A percentile compares a stretch with the other conserved stretches of the same genome.
These are phyloP conservation scores for Brotula barbata DNA, from an alignment of 2,797 vertebrate genomes.

Conservation along the genomic window DNA sequence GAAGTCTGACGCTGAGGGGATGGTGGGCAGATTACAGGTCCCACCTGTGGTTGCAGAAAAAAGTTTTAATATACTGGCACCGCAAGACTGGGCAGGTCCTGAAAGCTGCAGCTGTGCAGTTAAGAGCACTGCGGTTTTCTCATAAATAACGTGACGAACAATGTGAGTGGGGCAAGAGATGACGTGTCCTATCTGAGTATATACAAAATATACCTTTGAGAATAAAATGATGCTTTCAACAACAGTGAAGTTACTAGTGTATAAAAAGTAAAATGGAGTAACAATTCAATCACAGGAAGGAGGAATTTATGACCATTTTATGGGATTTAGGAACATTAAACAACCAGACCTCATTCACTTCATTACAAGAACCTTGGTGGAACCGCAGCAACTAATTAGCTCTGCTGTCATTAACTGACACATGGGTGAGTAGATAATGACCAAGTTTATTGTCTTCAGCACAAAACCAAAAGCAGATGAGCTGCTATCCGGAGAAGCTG, in stretches of 20 bases:
- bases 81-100: not conserved
- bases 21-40: constrained; percentile 91
- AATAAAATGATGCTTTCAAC: not conserved
- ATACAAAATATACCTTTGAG: no score
- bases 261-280: constrained; percentile 7
- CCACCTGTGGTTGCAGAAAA: constrained; percentile 70
- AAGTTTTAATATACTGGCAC: constrained; percentile 31
- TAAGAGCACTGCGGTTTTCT: no score
- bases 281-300: constrained; percentile 6
- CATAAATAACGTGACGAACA: no score
- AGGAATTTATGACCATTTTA: constrained; percentile 22
- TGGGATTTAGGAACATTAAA: constrained; percentile 17
- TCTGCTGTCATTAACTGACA: constrained; percentile 17
- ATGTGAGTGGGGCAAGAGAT: no score
- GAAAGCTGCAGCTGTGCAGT: no score
- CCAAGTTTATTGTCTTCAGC: constrained; percentile 10
- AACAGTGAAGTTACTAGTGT: constrained; percentile 4
- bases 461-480: constrained; percentile 14
- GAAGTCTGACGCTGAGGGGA: constrained; percentile 97
- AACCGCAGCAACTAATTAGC: constrained; percentile 5
- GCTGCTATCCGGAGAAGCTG: not conserved
- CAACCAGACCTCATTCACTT: constrained; percentile 23
- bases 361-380: constrained; percentile 8
- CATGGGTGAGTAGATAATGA: constrained; percentile 17
- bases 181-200: no score